phyloP scores from a whole-genome alignment of 2,113 vertebrate species.

The Malurus elegans region DNA sequence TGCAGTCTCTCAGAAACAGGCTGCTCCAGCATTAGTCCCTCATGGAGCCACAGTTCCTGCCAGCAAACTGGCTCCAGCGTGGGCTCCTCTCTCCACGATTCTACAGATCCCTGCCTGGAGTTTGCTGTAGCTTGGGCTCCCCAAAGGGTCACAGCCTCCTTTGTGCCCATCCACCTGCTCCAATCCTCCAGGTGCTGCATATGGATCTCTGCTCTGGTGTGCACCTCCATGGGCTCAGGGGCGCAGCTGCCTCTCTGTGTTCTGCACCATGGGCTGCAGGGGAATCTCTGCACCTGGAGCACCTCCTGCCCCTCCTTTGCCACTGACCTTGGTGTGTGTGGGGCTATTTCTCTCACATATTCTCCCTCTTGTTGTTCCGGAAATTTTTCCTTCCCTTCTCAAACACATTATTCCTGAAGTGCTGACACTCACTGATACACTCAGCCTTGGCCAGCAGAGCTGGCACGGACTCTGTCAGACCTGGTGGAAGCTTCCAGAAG shows the following conservation, averaged over 20 bases:
- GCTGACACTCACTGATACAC: background rate
- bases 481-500: background rate
- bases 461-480: too few species aligned
- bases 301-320: background rate
- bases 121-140: background rate
- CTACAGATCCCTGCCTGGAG: background rate
- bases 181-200: background rate
- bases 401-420: background rate
- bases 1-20: background rate
- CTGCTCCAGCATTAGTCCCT: background rate
- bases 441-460: background rate
- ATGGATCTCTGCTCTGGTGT: background rate
- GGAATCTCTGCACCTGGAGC: background rate
- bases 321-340: background rate
- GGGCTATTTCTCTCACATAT: background rate
- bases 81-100: background rate
- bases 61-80: fast-evolving
- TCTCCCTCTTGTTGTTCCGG: background rate
- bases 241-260: background rate
- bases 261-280: background rate
- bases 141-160: background rate
- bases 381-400: background rate
- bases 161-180: background rate
- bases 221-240: background rate
- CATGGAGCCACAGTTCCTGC: background rate